Base-by-base conservation (phyloP, 2,797 vertebrate genomes). In the Pipistrellus pygmaeus region DNA sequence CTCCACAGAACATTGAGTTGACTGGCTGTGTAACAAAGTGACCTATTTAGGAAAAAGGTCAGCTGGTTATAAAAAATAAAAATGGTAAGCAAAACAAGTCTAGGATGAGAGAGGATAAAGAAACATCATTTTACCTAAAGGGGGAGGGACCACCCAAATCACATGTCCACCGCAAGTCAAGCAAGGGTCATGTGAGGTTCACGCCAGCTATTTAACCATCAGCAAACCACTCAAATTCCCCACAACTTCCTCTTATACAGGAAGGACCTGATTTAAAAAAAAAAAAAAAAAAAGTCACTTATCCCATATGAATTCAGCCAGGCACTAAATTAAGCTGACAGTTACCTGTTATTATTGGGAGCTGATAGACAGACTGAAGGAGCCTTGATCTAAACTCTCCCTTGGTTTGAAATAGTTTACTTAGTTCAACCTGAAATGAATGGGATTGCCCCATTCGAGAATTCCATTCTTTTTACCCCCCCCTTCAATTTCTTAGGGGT, bases 11-110 rank as follows among this genome's bases (percentile, higher is more conserved):
- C 78, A 60, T 62, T 14, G 68, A 27, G 6, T 87, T 95, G 91
- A 76, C 44, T 90, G 78, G 88, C 76, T 55, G 69, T 41, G 51
- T 13, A 95, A 94, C 88, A 95, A 96, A 96, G 51, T 93, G 92
- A 95, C 76, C 30, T 97, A 92, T 97, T 96, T 83, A 94, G 76
- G 76, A 68, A 92, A 90, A 96, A 95, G 86, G 89, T 95, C 73
- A 96, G 6, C n/a, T 66, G 41, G 5, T 92, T 90, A 90, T 62
- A 84, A 83, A 77, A 93, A 84, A 41, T 53, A 3, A 78, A 81
- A 93, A 85, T 27, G 66, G 80, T 82, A 57, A 80, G 78, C 21
- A 91, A 77, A 93, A 57, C 13, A 80, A 90, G 35, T 91, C 35
- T 2, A 88, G 38, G 46, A 88, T 32, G 77, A 89, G 75, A 9